Percentiles rank a stretch among this genome's conserved stretches.
Conservation (phyloP, 1,140 invertebrate genomes). For the Laodelphax striatellus region DNA sequence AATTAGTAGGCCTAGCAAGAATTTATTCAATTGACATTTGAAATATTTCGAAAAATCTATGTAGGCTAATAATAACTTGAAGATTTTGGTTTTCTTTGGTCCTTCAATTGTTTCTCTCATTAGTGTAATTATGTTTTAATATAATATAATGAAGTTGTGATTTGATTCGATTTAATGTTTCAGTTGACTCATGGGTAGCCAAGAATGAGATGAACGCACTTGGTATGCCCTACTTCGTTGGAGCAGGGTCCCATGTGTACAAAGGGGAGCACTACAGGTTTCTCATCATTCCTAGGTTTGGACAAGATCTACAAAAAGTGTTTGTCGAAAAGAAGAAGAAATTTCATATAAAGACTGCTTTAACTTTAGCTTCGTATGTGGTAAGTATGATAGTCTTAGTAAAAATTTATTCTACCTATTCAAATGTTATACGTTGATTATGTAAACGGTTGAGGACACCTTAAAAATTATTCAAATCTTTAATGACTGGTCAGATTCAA, state of each 20-base stretch:
- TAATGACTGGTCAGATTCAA: not conserved
- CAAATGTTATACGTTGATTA: not conserved
- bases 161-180: not conserved
- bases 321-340: slow-evolving; percentile 48
- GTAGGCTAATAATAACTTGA: no score
- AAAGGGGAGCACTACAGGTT: slow-evolving; percentile 70
- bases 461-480: not conserved
- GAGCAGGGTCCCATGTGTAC: slow-evolving; percentile 64
- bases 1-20: no score
- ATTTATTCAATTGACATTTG: no score
- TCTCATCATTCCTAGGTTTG: slow-evolving; percentile 81
- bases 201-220: slow-evolving; percentile 54
- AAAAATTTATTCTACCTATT: not conserved
- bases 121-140: no score
- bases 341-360: slow-evolving; percentile 65
- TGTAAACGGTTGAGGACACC: no score
- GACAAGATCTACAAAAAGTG: slow-evolving; percentile 77
- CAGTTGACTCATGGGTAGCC: slow-evolving; percentile 66
- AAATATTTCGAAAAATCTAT: no score
- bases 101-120: no score
- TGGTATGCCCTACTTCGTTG: slow-evolving; percentile 79
- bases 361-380: slow-evolving; percentile 71
- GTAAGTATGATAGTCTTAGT: slow-evolving; percentile 30
- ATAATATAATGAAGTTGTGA: no score
- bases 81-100: no score